These are phyloP conservation scores for Malthinus seriepunctatus DNA, from an alignment of 2,888 invertebrate genomes.

Conservation along the genomic window DNA sequence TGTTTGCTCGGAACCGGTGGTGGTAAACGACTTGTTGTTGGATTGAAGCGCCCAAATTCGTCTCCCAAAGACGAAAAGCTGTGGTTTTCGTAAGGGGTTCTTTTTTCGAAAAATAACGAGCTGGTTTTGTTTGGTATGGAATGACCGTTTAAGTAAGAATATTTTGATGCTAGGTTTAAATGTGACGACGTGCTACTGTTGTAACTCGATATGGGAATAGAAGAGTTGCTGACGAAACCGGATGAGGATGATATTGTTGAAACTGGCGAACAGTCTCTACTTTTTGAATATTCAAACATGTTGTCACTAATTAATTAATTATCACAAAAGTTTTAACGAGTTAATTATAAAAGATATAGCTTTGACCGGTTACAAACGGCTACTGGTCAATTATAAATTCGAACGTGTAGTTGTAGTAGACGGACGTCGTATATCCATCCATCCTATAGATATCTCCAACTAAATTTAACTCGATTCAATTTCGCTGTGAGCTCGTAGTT, in stretches of 20 bases:
- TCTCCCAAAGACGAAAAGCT: constrained; percentile 20
- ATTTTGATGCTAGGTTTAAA: constrained; percentile 7
- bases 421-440: constrained; percentile 13
- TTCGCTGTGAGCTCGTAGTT: not conserved
- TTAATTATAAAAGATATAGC: constrained; percentile 7
- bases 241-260: constrained; percentile 14
- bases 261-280: constrained; percentile 13
- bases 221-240: constrained; percentile 1
- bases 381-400: constrained; percentile 30
- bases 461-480: constrained; percentile 18
- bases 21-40: constrained; percentile 16
- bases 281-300: constrained; percentile 4
- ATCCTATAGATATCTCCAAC: constrained; percentile 17
- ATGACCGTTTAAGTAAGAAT: constrained; percentile 18
- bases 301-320: not conserved
- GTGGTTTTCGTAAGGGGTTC: not conserved
- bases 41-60: not conserved
- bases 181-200: constrained; percentile 1
- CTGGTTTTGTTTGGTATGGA: constrained; percentile 13
- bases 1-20: constrained; percentile 28
- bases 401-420: constrained; percentile 11
- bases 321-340: constrained; percentile 5
- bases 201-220: not conserved
- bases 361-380: constrained; percentile 23
- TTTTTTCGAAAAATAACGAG: constrained; percentile 11